Evolutionary conservation across 1,140 invertebrate genomes (phyloP).

Genomic region (Diuraphis noxia): DNA sequence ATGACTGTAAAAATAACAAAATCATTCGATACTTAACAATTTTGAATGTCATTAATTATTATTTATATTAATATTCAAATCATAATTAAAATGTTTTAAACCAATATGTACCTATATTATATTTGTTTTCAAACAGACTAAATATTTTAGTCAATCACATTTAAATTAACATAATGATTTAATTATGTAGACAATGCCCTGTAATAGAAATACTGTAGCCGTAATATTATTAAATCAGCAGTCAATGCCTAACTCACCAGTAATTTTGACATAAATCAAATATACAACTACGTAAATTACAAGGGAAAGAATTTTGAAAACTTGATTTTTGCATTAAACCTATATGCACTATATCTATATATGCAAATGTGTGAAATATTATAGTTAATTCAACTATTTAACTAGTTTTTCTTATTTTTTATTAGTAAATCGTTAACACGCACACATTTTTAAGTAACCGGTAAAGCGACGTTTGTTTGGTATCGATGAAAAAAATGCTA

Average conservation of each 20-base stretch:
- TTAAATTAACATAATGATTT: not conserved
- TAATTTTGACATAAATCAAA: not conserved
- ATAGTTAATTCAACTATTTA: constrained; percentile 14
- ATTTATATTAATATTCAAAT: not conserved
- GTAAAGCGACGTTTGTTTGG: not conserved
- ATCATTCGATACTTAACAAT: not conserved
- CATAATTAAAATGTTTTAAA: not conserved
- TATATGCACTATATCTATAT: too few species aligned
- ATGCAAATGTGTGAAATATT: not conserved
- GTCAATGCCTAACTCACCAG: not conserved
- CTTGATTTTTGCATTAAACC: not conserved
- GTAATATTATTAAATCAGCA: constrained; percentile 7
- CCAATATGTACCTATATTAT: not conserved
- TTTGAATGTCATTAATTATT: not conserved
- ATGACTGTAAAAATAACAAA: not conserved
- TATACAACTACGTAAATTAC: not conserved
- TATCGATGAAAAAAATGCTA: not conserved
- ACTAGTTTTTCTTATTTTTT: not conserved
- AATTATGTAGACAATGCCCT: not conserved
- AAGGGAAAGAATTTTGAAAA: not conserved
- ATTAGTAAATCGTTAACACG: not conserved
- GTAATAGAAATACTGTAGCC: not conserved
- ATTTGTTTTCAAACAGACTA: not conserved
- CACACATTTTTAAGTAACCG: not conserved
- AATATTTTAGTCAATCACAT: not conserved